Evolutionary conservation across 92 coral and sea anemone species (phyloP), one percentile per base, ranked within the genome.

Genomic region (Actinernus sp.): DNA sequence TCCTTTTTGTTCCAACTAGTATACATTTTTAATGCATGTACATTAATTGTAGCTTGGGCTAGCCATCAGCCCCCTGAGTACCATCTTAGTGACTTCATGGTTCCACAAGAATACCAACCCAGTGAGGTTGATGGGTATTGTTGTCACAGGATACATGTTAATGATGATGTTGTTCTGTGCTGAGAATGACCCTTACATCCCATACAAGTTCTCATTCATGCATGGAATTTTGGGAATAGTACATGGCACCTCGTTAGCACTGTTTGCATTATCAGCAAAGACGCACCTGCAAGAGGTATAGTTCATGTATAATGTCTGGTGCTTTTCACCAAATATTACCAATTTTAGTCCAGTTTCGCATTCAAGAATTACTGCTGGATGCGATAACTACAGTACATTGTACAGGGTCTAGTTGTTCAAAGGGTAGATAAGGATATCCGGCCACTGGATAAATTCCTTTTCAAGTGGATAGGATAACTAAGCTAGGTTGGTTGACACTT

Each of bases 111-210:
- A 74, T 25, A 22, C 55, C 46, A 51, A 60, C 55, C 55, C 78
- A 25, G 74, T 66, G 38, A 23, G 44, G 39, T 37, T 83, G 20
- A 55, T 69, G 10, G 29, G 52, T 23, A 33, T 74, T 48, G 63
- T 83, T 18, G n/a, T 30, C 5, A 6, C 60, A 0, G 30, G 57
- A 0, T 59, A 55, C 51, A 45, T 72, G 0, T 37, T 83, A 2
- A 32, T 83, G 17, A 46, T 50, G 59, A 53, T 83, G 11, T 28
- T 68, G 19, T 60, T 67, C 65, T 83, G 78, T 26, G 24, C 79
- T 3, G 43, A 44, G 41, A 37, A 67, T 21, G 89, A 83, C 32
- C 53, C 49, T 3, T 36, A 40, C 31, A 57, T 71, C 19, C 43
- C 73, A 27, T 83, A 38, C 57, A 52, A 55, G 30, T 33, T 66